These are phyloP conservation scores for Sminthurinus aureus DNA, from an alignment of 2,888 invertebrate genomes.

Conservation along the genomic window DNA sequence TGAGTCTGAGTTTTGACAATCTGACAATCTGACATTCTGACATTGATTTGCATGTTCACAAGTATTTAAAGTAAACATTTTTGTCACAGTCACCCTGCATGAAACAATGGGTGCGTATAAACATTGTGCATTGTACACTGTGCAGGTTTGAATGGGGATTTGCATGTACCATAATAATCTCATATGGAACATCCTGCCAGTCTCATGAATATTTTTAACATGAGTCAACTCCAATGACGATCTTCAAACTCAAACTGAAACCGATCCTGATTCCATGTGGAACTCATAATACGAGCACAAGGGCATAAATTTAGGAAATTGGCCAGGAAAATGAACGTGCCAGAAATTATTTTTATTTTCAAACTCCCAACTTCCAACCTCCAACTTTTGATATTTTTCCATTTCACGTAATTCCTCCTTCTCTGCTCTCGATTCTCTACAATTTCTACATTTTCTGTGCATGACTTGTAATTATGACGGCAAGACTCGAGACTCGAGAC, in stretches of 20 bases:
- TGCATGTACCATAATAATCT: too few species aligned
- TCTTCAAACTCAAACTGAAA: neutral
- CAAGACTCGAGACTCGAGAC: too few species aligned
- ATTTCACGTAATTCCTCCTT: neutral
- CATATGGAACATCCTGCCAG: neutral
- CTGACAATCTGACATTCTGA: neutral
- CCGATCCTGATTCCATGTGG: neutral
- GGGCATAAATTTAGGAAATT: neutral
- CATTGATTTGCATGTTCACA: slow-evolving; percentile 37
- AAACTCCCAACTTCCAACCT: neutral
- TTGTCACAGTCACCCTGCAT: too few species aligned
- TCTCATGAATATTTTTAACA: too few species aligned
- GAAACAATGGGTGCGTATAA: neutral
- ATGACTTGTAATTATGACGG: neutral
- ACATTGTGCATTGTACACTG: too few species aligned
- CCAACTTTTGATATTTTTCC: neutral
- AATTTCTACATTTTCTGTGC: neutral
- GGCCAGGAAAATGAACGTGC: too few species aligned
- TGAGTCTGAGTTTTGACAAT: too few species aligned
- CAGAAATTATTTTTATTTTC: neutral
- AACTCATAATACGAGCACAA: neutral
- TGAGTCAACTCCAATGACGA: too few species aligned
- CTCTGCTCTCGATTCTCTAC: neutral
- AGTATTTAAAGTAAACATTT: slow-evolving; percentile 21
- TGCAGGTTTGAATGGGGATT: too few species aligned